Evolutionary conservation across 2,113 vertebrate genomes (phyloP).

Genomic region (Gymnarchus niloticus): DNA sequence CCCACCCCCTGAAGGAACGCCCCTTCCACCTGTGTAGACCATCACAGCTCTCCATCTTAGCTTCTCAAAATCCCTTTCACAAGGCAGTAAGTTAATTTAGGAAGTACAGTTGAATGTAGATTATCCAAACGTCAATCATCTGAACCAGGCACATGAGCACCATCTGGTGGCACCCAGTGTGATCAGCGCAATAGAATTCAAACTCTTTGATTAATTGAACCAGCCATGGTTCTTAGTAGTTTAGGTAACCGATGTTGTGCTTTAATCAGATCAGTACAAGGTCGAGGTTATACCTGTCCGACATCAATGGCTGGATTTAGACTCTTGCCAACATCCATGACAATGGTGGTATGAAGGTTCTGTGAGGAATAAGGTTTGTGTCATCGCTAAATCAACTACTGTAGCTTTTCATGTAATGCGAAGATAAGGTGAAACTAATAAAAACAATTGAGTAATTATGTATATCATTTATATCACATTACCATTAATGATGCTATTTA

Average conservation of each 20-base stretch:
- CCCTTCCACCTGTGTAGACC: constrained; percentile 77
- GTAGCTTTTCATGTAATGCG: neutral
- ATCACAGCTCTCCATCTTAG: neutral
- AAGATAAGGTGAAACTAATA: neutral
- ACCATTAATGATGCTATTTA: no score
- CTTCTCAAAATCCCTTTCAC: neutral
- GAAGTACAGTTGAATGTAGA: no score
- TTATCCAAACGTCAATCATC: no score
- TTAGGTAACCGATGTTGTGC: no score
- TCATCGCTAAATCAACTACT: neutral
- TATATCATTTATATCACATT: neutral
- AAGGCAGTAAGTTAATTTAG: neutral
- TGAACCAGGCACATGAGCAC: no score
- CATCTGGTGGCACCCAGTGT: no score
- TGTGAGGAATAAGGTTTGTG: constrained; percentile 40
- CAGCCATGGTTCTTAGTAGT: no score
- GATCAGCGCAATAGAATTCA: no score
- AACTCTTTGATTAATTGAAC: no score
- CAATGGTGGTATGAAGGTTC: constrained; percentile 86
- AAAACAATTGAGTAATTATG: no score
- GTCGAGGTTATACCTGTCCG: constrained; percentile 71
- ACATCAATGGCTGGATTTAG: constrained; percentile 95
- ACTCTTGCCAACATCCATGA: constrained; percentile 93
- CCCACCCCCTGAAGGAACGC: constrained; percentile 89
- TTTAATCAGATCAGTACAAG: neutral